phyloP scores from a whole-genome alignment of 2,113 vertebrate species.

The Misgurnus mizolepis region DNA sequence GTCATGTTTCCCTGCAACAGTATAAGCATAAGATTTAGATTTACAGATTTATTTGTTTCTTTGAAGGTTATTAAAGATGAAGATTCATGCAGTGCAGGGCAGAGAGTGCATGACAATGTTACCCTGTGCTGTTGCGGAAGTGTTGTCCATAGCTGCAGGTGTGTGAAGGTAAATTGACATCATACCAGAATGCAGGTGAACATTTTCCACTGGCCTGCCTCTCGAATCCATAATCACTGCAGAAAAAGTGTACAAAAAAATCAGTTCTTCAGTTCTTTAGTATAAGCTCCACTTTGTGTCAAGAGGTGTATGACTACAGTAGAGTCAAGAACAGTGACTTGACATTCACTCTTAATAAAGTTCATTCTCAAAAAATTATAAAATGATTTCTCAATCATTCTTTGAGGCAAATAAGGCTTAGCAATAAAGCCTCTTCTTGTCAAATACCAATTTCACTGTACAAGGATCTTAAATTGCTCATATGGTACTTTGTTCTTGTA shows the following conservation, averaged over 20 bases:
- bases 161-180: constrained; percentile 78
- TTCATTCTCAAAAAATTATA: too few relatives aligned
- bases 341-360: not conserved
- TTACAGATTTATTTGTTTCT: too few relatives aligned
- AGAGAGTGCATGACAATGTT: constrained; percentile 1
- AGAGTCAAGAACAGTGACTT: not conserved
- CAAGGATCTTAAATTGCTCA: not conserved
- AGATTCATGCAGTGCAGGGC: too few relatives aligned
- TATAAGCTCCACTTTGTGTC: not conserved
- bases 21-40: not conserved
- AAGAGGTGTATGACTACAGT: too few relatives aligned
- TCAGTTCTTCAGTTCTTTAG: constrained; percentile 32
- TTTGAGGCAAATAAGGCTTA: not conserved
- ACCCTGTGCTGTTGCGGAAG: constrained; percentile 95
- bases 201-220: constrained; percentile 87
- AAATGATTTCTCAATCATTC: not conserved
- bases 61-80: not conserved
- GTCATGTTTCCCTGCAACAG: not conserved
- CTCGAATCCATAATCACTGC: constrained; percentile 94
- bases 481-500: not conserved
- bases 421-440: not conserved
- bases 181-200: constrained; percentile 93
- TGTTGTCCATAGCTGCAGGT: constrained; percentile 87
- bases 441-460: not conserved
- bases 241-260: constrained; percentile 33